Evolutionary conservation across 2,113 vertebrate species (phyloP).

Genomic region (Sinocyclocheilus anshuiensis): DNA sequence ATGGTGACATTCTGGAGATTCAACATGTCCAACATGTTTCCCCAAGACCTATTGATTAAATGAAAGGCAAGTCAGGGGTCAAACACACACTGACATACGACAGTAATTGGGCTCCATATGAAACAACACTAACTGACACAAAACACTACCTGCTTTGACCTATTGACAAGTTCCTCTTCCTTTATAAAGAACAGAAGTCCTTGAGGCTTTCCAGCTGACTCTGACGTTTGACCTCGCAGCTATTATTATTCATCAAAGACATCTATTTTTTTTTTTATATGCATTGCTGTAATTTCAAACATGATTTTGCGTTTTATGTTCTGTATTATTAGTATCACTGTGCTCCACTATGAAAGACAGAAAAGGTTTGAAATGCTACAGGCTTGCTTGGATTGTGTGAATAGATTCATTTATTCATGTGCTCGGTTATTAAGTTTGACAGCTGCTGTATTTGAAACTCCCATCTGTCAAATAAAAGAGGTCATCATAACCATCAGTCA

Average conservation of each 20-base stretch:
- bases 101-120: conserved; percentile 33
- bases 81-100: background rate
- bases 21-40: background rate
- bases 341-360: conserved; percentile 5
- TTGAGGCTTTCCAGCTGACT: conserved; percentile 22
- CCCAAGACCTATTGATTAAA: conserved; percentile 31
- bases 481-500: conserved; percentile 44
- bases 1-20: background rate
- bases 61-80: conserved; percentile 23
- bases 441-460: conserved; percentile 43
- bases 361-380: conserved; percentile 6
- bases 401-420: conserved; percentile 38
- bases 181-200: conserved; percentile 38
- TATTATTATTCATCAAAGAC: background rate
- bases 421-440: conserved; percentile 42
- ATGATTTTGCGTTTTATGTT: background rate
- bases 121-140: conserved; percentile 39
- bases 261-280: background rate
- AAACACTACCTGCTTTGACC: conserved; percentile 41
- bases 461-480: conserved; percentile 46
- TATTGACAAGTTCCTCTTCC: conserved; percentile 44
- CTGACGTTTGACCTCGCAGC: background rate
- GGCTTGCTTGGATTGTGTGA: conserved; percentile 27
- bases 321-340: background rate
- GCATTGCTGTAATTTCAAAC: conserved; percentile 10